Evolutionary conservation across 2,888 invertebrate genomes (phyloP), one percentile per base, ranked within the genome.

Genomic region (Lottia gigantea): DNA sequence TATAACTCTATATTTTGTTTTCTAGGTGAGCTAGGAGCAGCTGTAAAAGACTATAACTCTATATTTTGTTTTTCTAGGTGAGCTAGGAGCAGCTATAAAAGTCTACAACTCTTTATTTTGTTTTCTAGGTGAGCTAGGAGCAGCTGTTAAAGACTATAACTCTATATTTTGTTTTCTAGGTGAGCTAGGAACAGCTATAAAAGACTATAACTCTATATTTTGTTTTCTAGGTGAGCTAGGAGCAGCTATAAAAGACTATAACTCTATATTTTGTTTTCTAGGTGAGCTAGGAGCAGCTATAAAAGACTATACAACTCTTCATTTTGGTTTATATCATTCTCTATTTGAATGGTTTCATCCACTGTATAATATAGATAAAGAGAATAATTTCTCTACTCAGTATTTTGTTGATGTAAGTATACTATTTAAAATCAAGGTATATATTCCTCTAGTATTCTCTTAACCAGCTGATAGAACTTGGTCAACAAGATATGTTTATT

Each of bases 341-440:
- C 74, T 89, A 73, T 88, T 84, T 75, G 90, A 90, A 77, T 90
- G 89, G 89, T 90, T 85, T 75, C 82, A 90, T 77, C 90, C 89
- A 0, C 72, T 89, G 8, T 90, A 86, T 73, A 68, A 87, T 16
- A 62, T 78, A n/a, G 90, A 90, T 69, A 93, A 93, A 83, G 79
- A 86, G 1, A 91, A 90, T 62, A 90, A 92, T 47, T 86, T 77
- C 68, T 77, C 89, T 12, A 92, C 92, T 2, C 91, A 91, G 46
- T 88, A 91, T 45, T 96, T 93, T 87, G 93, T 94, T 0, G 71
- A 71, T 70, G 84, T 84, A 68, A 78, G 77, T 75, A 31, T 12
- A 15, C 0, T 62, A 26, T n/a, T 19, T 3, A 15, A 62, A 2
- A 31, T 62, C 1, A 1, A 62, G 12, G 12, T 26, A 7, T 16